Evolutionary conservation across 2,797 vertebrate species (phyloP), one percentile per base, ranked within the genome.

Genomic region (Martes flavigula): DNA sequence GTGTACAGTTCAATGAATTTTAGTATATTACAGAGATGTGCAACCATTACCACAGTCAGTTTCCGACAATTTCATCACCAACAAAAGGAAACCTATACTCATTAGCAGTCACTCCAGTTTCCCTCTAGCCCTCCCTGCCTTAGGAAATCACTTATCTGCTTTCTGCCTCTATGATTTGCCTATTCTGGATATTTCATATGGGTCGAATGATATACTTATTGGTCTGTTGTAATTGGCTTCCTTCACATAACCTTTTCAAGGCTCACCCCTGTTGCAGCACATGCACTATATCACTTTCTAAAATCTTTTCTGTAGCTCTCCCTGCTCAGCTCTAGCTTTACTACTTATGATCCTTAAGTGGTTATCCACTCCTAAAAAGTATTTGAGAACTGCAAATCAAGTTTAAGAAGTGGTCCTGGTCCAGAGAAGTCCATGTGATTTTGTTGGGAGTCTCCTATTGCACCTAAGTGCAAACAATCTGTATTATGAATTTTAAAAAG

Each of bases 131-230:
- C 21, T 60, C 35, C 43, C 73, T 43, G 17, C 3, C 51, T 58
- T 35, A 51, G 35, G 25, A 23, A 75, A 38, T 38, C 85, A 7
- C 0, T 0, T 20, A 30, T n/a, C 18, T 12, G 27, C 58, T 85
- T 88, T 82, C 54, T 18, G 35, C 66, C 89, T 90, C 87, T 64
- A 30, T 32, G 83, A 70, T 81, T 38, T 91, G 32, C 35, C 43
- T 85, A 1, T 64, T 64, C 13, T 10, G 1, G 56, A 48, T 3
- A 17, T 35, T 27, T 87, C 18, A 4, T 7, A 15, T 3, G 35
- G 40, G 12, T n/a, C 54, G 38, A 56, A 86, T 62, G 58, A 35
- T 14, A 62, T 0, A 5, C 3, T 3, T 21, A 3, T 0, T 3
- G 17, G 30, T 54, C 38, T 46, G 79, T 40, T 43, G 20, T n/a